A percentile compares a stretch with the other conserved stretches of the same genome.
phyloP scores from a whole-genome alignment of 2,888 invertebrate genomes.

The Biston betularia region DNA sequence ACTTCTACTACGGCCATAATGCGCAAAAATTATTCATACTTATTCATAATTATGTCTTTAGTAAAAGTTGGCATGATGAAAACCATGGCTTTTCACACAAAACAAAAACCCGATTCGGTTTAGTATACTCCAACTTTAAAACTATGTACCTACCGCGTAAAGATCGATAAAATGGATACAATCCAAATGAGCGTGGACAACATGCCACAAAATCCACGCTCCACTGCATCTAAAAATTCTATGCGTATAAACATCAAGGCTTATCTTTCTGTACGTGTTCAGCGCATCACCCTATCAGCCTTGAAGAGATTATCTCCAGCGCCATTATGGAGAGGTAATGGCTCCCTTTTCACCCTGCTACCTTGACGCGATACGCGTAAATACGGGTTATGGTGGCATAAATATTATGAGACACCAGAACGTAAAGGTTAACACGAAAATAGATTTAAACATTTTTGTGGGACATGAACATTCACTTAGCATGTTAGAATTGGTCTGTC shows the following conservation, averaged over 20 bases:
- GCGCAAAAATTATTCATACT: no score
- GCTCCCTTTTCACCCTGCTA: slow-evolving; percentile 29
- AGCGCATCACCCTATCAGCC: slow-evolving; percentile 16
- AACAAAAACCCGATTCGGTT: no score
- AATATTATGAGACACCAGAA: slow-evolving; percentile 10
- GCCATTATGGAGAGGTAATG: slow-evolving; percentile 32
- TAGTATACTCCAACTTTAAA: no score
- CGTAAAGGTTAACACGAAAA: slow-evolving; percentile 2
- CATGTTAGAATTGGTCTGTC: background rate
- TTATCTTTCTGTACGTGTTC: slow-evolving; percentile 6
- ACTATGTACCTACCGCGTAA: no score
- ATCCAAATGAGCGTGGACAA: no score
- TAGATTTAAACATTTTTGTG: slow-evolving; percentile 5
- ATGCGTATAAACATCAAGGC: background rate
- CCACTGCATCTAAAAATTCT: background rate
- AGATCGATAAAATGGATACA: no score
- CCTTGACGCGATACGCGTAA: slow-evolving; percentile 13
- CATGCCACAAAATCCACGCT: no score
- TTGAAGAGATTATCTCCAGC: slow-evolving; percentile 25
- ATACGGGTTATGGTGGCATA: slow-evolving; percentile 13
- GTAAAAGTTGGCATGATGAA: no score
- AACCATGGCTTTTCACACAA: no score
- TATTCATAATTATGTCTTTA: no score
- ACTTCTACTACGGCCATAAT: no score
- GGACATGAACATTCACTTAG: background rate